Evolutionary conservation across 1,140 invertebrate genomes (phyloP).

Genomic region (Frieseomelitta varia): DNA sequence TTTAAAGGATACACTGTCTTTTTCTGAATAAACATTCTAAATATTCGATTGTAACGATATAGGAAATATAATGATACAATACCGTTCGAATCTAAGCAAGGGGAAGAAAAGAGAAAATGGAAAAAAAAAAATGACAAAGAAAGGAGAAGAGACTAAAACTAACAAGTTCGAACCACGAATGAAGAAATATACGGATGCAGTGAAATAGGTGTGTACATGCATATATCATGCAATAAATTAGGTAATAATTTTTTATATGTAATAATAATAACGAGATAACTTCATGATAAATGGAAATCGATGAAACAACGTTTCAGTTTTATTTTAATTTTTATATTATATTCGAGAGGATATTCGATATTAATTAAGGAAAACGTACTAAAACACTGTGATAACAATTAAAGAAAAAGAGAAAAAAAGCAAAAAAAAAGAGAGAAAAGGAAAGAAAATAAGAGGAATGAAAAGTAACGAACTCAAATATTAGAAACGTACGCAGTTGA

Average conservation of each 20-base stretch:
- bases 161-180: background rate
- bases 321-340: constrained; percentile 36
- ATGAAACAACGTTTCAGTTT: constrained; percentile 25
- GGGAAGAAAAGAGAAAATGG: no score
- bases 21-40: background rate
- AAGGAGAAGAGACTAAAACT: background rate
- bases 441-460: background rate
- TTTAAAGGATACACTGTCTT: background rate
- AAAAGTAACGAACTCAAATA: constrained; percentile 6
- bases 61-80: background rate
- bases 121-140: no score
- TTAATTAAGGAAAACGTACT: constrained; percentile 37
- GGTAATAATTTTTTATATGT: constrained; percentile 33
- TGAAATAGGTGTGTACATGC: constrained; percentile 32
- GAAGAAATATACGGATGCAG: background rate
- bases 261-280: constrained; percentile 43
- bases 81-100: background rate
- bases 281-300: constrained; percentile 15
- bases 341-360: constrained; percentile 43
- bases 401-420: background rate
- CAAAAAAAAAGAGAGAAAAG: background rate
- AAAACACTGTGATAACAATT: constrained; percentile 58
- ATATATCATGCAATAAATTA: constrained; percentile 51
- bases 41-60: background rate
- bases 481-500: constrained; percentile 21